Base-by-base conservation (phyloP, 1,140 invertebrate species). In the Heliconius hermathena region DNA sequence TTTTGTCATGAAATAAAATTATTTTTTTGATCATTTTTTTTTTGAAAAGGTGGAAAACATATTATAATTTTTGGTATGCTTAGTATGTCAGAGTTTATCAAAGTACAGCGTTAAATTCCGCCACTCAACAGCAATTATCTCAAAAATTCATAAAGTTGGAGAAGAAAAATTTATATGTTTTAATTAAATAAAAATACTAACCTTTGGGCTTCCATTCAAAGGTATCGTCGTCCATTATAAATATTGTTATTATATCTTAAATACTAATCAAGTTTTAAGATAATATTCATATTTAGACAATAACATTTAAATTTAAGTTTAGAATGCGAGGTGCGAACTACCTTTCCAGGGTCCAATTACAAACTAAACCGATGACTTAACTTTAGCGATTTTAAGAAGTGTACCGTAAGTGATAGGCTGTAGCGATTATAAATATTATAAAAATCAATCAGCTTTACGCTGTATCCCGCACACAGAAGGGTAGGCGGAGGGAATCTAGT, bases 301-400 rank as follows among this genome's bases (percentile, higher is more conserved):
- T 29, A 13, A 29, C n/a, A 66, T 66, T 60, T 71, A 33, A 46
- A 70, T 33, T 73, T 60, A 72, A 60, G 41, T 33, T 57, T 20
- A 22, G 54, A 81, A 54, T 80, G n/a, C 52, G 29, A 70, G 36
- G 74, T 81, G 70, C 36, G 76, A 66, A 79, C 78, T 52, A 46
- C 74, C 71, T 33, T 72, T 71, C 41, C 66, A 77, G 72, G 29
- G 71, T 54, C 57, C 79, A 81, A 77, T 81, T 77, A 81, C 79
- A 33, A 57, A 82, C 81, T 82, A 82, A 81, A 52, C 75, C 74
- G 72, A 79, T 82, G 75, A 74, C 57, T 76, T 77, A 82, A 82
- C 81, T 79, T 74, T 54, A 79, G 41, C 71, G 73, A 60, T 77
- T 81, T 79, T 82, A 72, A 60, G 70, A 78, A 52, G 60, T 49